These are phyloP conservation scores for Scaptomyza reducta DNA, from an alignment of 2,888 invertebrate genomes.

Conservation along the genomic window DNA sequence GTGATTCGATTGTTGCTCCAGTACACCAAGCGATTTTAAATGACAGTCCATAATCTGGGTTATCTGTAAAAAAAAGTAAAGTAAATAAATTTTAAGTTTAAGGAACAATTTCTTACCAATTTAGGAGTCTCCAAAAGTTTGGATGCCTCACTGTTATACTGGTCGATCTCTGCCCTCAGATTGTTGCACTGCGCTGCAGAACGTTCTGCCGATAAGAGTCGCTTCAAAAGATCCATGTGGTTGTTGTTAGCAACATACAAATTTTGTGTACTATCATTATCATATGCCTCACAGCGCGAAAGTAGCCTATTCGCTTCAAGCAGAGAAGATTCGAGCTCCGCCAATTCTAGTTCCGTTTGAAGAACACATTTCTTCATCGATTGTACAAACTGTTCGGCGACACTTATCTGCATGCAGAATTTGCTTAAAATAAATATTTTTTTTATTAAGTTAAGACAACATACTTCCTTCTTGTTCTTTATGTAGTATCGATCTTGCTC, in stretches of 20 bases:
- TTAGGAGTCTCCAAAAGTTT: slow-evolving; percentile 2
- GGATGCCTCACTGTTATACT: slow-evolving; percentile 19
- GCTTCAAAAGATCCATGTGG: slow-evolving; percentile 36
- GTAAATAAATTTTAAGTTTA: background rate
- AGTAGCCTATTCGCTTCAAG: slow-evolving; percentile 29
- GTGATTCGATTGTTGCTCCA: slow-evolving; percentile 39
- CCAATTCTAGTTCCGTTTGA: slow-evolving; percentile 50
- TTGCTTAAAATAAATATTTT: no score
- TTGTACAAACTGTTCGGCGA: slow-evolving; percentile 33
- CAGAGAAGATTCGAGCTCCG: slow-evolving; percentile 34
- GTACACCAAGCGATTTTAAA: slow-evolving; percentile 4
- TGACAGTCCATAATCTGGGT: slow-evolving; percentile 46
- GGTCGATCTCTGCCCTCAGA: slow-evolving; percentile 37
- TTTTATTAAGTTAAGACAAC: no score
- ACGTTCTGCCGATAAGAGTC: slow-evolving; percentile 44
- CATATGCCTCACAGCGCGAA: slow-evolving; percentile 11
- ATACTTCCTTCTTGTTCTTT: slow-evolving; percentile 39
- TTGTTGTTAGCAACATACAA: slow-evolving; percentile 2
- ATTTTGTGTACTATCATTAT: background rate
- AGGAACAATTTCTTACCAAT: slow-evolving; percentile 28
- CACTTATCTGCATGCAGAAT: slow-evolving; percentile 25
- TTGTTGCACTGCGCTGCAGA: slow-evolving; percentile 35
- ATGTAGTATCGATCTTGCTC: slow-evolving; percentile 43
- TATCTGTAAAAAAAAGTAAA: slow-evolving; percentile 31
- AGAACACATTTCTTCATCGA: slow-evolving; percentile 26